These are phyloP conservation scores for Vanessa atalanta DNA, from an alignment of 1,140 invertebrate genomes.

Conservation along the genomic window DNA sequence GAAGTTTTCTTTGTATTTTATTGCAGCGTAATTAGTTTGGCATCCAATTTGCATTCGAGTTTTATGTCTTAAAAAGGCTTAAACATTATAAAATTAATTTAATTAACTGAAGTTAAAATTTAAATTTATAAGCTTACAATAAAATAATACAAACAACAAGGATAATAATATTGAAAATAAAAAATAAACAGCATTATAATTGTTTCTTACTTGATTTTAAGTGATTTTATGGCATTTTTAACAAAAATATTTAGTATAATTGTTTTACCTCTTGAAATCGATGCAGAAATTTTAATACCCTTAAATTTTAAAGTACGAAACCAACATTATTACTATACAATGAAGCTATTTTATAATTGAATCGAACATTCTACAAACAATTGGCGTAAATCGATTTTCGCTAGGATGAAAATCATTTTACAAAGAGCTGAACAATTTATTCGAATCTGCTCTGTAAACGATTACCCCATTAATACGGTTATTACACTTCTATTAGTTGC, in stretches of 20 bases:
- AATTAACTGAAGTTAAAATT: not conserved
- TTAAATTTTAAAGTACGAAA: not conserved
- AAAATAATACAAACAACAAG: too few relatives aligned
- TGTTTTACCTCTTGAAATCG: too few relatives aligned
- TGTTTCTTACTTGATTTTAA: too few relatives aligned
- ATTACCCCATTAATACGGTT: conserved; percentile 39
- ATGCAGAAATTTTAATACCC: not conserved
- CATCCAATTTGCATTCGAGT: conserved; percentile 14
- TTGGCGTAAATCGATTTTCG: not conserved
- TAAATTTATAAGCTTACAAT: too few relatives aligned
- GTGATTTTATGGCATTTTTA: too few relatives aligned
- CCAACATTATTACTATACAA: not conserved
- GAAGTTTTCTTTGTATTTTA: conserved; percentile 24
- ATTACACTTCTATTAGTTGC: conserved; percentile 41
- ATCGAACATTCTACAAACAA: conserved; percentile 5
- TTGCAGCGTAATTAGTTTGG: conserved; percentile 22
- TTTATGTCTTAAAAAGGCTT: conserved; percentile 12
- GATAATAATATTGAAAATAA: too few relatives aligned
- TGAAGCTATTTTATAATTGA: conserved; percentile 2
- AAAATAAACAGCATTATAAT: too few relatives aligned
- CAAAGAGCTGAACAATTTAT: conserved; percentile 28
- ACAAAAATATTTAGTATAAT: too few relatives aligned
- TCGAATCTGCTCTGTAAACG: conserved; percentile 29
- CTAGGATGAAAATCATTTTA: conserved; percentile 6
- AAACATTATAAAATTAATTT: conserved; percentile 1